phyloP scores from a whole-genome alignment of 1,140 invertebrate genomes.

The Cotesia glomerata region DNA sequence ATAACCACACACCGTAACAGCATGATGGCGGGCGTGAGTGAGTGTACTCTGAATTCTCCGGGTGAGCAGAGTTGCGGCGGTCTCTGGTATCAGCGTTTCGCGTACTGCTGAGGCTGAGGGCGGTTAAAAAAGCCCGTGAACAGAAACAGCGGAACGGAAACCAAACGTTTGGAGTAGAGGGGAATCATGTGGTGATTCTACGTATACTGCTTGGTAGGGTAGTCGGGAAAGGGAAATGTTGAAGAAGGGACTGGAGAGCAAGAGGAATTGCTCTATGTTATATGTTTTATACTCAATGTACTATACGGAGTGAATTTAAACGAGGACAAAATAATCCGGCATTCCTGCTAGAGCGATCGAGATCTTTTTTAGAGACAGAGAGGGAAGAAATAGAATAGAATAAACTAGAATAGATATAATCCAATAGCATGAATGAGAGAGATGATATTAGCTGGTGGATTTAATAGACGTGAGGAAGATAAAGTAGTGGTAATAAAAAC shows the following conservation, averaged over 20 bases:
- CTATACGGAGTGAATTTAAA: too few relatives aligned
- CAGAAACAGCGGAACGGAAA: conserved; percentile 11
- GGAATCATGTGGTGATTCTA: background rate
- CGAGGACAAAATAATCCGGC: too few relatives aligned
- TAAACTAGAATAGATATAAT: background rate
- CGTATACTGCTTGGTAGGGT: background rate
- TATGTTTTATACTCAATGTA: too few relatives aligned
- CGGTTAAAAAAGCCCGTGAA: conserved; percentile 38
- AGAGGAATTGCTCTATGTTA: too few relatives aligned
- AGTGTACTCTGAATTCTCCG: background rate
- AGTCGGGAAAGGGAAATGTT: background rate
- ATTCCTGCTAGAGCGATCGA: background rate
- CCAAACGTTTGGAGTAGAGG: background rate
- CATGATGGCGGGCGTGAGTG: conserved; percentile 24
- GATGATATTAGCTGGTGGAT: background rate
- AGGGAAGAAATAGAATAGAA: background rate
- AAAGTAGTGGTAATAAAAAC: conserved; percentile 15
- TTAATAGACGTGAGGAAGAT: conserved; percentile 17
- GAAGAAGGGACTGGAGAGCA: background rate
- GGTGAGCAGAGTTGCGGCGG: background rate
- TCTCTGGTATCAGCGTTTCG: conserved; percentile 32
- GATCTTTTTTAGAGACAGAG: background rate
- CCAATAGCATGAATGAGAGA: conserved; percentile 9
- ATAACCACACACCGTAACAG: conserved; percentile 3
- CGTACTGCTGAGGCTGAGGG: conserved; percentile 45